Conservation (phyloP, 2,797 vertebrate genomes). For the Micromesistius poutassou region DNA sequence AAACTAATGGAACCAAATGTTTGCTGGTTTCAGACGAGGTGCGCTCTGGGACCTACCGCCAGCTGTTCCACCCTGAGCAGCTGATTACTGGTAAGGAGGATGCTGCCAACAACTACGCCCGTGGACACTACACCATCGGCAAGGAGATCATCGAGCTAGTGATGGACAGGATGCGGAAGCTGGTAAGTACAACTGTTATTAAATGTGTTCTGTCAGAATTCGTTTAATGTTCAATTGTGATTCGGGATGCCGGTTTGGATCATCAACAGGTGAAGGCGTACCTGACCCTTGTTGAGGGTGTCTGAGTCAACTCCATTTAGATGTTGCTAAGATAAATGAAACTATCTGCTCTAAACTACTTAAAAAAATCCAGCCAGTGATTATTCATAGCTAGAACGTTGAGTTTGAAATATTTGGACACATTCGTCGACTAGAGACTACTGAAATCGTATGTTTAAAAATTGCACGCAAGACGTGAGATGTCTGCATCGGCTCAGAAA, state of each 20-base stretch:
- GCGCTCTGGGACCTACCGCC: slow-evolving; percentile 42
- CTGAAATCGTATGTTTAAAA: no score
- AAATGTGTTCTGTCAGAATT: neutral
- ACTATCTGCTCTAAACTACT: neutral
- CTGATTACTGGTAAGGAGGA: slow-evolving; percentile 54
- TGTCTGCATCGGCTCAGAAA: no score
- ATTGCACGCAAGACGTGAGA: no score
- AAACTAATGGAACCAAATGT: neutral
- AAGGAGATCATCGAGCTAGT: slow-evolving; percentile 53
- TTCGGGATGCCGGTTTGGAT: neutral
- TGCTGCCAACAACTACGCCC: slow-evolving; percentile 51
- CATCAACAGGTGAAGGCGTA: neutral
- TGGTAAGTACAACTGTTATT: slow-evolving; percentile 21
- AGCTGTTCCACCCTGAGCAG: slow-evolving; percentile 54
- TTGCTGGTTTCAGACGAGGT: slow-evolving; percentile 37
- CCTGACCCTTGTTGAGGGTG: neutral
- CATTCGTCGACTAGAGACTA: no score
- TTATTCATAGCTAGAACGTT: no score
- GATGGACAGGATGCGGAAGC: slow-evolving; percentile 48
- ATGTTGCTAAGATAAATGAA: neutral
- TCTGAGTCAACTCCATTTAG: neutral
- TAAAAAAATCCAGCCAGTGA: neutral
- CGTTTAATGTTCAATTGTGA: neutral
- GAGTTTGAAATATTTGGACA: no score
- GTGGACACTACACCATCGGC: slow-evolving; percentile 52